These are phyloP conservation scores for Apis florea DNA, from an alignment of 1,140 invertebrate species.

Conservation along the genomic window DNA sequence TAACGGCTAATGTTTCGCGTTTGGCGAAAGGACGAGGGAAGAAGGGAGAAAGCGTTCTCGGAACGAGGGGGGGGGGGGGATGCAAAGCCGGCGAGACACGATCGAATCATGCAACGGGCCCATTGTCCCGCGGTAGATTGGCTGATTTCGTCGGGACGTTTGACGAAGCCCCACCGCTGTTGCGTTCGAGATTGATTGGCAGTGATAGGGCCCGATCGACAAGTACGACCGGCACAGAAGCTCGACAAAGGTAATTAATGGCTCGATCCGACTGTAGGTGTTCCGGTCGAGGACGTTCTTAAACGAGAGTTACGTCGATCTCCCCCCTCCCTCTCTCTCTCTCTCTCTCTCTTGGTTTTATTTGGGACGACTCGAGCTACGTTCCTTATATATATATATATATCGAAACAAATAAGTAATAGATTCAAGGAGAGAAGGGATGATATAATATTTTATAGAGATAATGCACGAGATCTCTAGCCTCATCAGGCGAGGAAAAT, in stretches of 20 bases:
- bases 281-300: slow-evolving; percentile 19
- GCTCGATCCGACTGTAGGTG: slow-evolving; percentile 54
- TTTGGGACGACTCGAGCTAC: too few species aligned
- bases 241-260: slow-evolving; percentile 74
- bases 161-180: slow-evolving; percentile 63
- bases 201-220: slow-evolving; percentile 74
- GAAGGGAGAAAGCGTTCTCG: background rate
- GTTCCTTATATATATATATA: too few species aligned
- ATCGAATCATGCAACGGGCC: slow-evolving; percentile 70
- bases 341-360: background rate
- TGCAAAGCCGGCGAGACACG: slow-evolving; percentile 65
- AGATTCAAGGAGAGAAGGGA: too few species aligned
- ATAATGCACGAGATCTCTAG: too few species aligned
- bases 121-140: slow-evolving; percentile 73
- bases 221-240: slow-evolving; percentile 68
- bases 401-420: too few species aligned
- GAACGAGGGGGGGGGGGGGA: slow-evolving; percentile 6
- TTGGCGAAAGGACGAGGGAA: background rate
- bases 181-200: slow-evolving; percentile 73
- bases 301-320: too few species aligned
- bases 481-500: slow-evolving; percentile 27
- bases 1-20: slow-evolving; percentile 13
- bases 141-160: slow-evolving; percentile 65
- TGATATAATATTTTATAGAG: too few species aligned
- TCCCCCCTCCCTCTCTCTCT: too few species aligned